Evolutionary conservation across 1,140 invertebrate genomes (phyloP), one percentile per base, ranked within the genome.

Genomic region (Colletes gigas): DNA sequence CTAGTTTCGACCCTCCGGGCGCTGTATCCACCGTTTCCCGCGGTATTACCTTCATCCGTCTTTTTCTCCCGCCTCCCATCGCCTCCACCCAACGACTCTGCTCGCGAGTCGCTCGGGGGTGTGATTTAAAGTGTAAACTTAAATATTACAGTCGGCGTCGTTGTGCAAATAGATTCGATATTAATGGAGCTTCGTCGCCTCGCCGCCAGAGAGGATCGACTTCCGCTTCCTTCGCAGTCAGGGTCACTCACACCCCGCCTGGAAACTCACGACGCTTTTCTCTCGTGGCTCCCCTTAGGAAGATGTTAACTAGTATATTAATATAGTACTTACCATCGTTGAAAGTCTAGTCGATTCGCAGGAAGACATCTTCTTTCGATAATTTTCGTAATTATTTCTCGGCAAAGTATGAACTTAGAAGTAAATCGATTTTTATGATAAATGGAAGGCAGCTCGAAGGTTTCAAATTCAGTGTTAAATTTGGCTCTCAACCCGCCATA

Each of bases 61-160:
- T 83, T 83, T 79, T 63, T 21, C 71, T 52, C 55, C 63, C 52
- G 60, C 47, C 55, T 57, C 44, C 55, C 55, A 17, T 19, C 12
- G 7, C n/a, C 15, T 14, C 39, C 55, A 55, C 62, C 21, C 71
- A 60, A 8, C 77, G 67, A 69, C 39, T 52, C 30, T 0, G 4
- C 21, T 71, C 59, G 74, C 62, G 79, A 74, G 75, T 86, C 75
- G 78, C 84, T 81, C 87, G 84, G 72, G 75, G 88, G 77, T 88
- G 83, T 88, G 88, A 90, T 88, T 89, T 88, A 89, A 90, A 90
- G 87, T 89, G 89, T 88, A 89, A 89, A 90, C 87, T 90, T 88
- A 88, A 90, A 90, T 90, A 90, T 90, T 90, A 87, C 85, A 83
- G 82, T 83, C 81, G 65, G 85, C 79, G 85, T 70, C 87, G 86